Conservation (phyloP, 2,113 vertebrate species). For the Pithys albifrons region DNA sequence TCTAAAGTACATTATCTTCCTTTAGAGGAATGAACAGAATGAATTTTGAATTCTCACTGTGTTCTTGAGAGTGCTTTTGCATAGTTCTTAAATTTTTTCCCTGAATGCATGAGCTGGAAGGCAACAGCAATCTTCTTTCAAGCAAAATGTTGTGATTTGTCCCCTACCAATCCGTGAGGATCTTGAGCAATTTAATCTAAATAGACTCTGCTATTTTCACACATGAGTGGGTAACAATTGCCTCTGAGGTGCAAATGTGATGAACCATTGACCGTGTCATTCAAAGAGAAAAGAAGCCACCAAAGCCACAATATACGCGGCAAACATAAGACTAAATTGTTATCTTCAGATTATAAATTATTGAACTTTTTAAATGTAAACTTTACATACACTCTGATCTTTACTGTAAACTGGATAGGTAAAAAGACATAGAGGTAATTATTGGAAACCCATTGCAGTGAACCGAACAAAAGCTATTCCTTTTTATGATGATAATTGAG, state of each 20-base stretch:
- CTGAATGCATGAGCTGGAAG: background rate
- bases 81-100: constrained; percentile 8
- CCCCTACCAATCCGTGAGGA: constrained; percentile 45
- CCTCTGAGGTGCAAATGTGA: constrained; percentile 71
- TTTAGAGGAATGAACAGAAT: background rate
- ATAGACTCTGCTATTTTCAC: constrained; percentile 71
- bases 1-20: background rate
- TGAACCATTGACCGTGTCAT: constrained; percentile 67
- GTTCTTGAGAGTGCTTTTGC: background rate
- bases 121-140: constrained; percentile 34
- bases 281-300: constrained; percentile 50
- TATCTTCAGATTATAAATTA: constrained; percentile 57
- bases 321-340: constrained; percentile 48
- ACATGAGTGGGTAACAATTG: constrained; percentile 70
- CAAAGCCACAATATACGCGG: constrained; percentile 58
- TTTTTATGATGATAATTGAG: constrained; percentile 73
- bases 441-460: constrained; percentile 60
- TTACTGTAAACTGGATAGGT: constrained; percentile 46
- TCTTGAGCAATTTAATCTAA: constrained; percentile 72
- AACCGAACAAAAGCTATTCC: constrained; percentile 65
- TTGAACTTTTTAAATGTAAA: constrained; percentile 61
- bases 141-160: constrained; percentile 68
- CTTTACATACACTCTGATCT: constrained; percentile 47
- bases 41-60: constrained; percentile 1
- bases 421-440: constrained; percentile 59